A percentile compares a stretch with the other conserved stretches of the same genome.
These are phyloP conservation scores for Drosophila hydei DNA, from an alignment of 1,140 invertebrate genomes.

Conservation along the genomic window DNA sequence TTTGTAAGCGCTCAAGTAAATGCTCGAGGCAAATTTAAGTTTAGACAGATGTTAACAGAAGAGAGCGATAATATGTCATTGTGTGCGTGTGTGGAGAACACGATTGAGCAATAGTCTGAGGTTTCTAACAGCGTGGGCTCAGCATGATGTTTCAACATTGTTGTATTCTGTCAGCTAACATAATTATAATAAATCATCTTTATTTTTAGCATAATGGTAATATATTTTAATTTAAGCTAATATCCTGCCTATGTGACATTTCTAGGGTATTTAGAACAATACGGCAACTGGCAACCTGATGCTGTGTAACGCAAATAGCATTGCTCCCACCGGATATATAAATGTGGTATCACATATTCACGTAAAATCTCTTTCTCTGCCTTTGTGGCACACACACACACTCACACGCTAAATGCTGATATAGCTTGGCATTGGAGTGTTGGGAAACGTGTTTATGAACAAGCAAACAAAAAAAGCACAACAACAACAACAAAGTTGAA, in stretches of 20 bases:
- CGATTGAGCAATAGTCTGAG: too few relatives aligned
- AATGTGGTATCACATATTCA: conserved; percentile 17
- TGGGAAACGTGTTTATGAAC: conserved; percentile 14
- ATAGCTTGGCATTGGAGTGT: conserved; percentile 1
- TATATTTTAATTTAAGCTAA: background rate
- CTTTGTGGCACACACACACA: background rate
- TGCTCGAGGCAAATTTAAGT: too few relatives aligned
- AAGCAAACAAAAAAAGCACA: conserved; percentile 4
- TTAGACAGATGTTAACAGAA: too few relatives aligned
- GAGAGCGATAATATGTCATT: too few relatives aligned
- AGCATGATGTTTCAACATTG: too few relatives aligned
- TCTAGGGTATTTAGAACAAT: conserved; percentile 20
- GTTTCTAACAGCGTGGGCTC: too few relatives aligned
- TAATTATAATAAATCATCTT: background rate
- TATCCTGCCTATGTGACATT: background rate
- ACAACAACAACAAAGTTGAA: conserved; percentile 11
- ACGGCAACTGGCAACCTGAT: conserved; percentile 25
- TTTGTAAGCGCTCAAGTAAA: too few relatives aligned
- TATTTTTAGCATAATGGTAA: background rate
- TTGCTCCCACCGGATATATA: conserved; percentile 59
- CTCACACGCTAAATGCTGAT: background rate
- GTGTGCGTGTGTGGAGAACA: too few relatives aligned
- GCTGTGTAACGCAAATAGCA: conserved; percentile 46
- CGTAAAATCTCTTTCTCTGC: background rate
- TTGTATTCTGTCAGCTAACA: background rate